phyloP scores from a whole-genome alignment of 2,888 invertebrate genomes.

The Noctua janthe region DNA sequence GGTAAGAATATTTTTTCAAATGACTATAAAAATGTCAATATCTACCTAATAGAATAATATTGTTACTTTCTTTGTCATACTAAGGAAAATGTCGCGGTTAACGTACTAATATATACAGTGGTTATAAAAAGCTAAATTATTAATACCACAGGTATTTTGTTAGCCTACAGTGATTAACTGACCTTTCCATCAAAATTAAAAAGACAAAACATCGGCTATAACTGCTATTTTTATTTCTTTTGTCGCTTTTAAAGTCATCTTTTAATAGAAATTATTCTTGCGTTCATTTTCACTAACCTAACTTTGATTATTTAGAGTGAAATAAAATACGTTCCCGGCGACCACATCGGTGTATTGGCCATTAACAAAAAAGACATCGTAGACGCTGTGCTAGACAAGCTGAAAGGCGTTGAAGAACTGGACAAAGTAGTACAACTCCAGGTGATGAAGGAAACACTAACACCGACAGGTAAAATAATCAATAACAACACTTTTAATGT shows the following conservation, averaged over 20 bases:
- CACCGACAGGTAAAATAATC: conserved; percentile 92
- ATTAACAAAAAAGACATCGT: conserved; percentile 95
- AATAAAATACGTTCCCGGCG: conserved; percentile 95
- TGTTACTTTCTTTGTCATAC: neutral
- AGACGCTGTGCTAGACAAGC: conserved; percentile 92
- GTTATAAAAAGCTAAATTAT: conserved; percentile 16
- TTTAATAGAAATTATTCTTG: neutral
- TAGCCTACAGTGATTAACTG: neutral
- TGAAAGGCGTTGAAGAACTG: conserved; percentile 92
- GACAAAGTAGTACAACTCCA: conserved; percentile 94
- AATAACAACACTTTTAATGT: conserved; percentile 18
- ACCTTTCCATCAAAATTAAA: neutral
- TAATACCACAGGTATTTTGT: neutral
- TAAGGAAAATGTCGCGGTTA: neutral
- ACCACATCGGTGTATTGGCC: conserved; percentile 98
- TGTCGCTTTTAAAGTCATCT: neutral
- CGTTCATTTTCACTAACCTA: neutral
- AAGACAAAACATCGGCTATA: neutral
- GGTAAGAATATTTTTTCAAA: conserved; percentile 72
- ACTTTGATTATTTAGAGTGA: conserved; percentile 80
- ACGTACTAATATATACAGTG: neutral
- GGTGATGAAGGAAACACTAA: conserved; percentile 95
- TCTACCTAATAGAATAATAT: neutral
- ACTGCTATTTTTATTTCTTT: neutral
- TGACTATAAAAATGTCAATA: no score